Evolutionary conservation across 2,888 invertebrate genomes (phyloP).

Genomic region (Papilio elwesi): DNA sequence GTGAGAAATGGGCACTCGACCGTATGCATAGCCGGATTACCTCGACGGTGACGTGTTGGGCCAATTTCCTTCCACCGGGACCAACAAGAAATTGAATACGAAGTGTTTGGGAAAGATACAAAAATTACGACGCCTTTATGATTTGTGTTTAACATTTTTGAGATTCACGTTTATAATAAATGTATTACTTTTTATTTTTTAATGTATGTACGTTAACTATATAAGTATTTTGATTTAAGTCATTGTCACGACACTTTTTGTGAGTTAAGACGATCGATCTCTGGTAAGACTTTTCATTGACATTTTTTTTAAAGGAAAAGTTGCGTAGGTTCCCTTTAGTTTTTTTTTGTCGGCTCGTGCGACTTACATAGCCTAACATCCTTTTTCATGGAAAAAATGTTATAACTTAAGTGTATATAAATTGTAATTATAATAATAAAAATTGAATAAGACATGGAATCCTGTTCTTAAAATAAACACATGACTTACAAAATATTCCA

Average conservation of each 20-base stretch:
- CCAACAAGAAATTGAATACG: conserved; percentile 34
- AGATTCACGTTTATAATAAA: neutral
- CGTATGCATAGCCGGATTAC: conserved; percentile 64
- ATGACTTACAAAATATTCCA: conserved; percentile 12
- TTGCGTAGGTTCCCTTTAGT: no score
- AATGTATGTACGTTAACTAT: no score
- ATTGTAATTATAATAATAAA: neutral
- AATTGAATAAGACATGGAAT: neutral
- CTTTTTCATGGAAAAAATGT: no score
- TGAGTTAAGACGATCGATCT: neutral
- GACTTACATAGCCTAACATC: no score
- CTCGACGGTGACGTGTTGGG: conserved; percentile 57
- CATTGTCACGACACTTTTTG: neutral
- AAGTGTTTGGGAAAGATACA: conserved; percentile 4
- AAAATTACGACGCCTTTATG: neutral
- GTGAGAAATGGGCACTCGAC: conserved; percentile 75
- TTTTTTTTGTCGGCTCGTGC: no score
- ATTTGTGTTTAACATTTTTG: neutral
- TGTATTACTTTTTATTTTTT: no score
- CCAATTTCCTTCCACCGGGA: conserved; percentile 51
- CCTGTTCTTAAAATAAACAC: conserved; percentile 3
- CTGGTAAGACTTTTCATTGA: no score
- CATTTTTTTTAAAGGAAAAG: no score
- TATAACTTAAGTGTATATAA: no score
- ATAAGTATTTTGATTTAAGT: no score